Conservation (phyloP, 2,888 invertebrate genomes). For the Busseola fusca region DNA sequence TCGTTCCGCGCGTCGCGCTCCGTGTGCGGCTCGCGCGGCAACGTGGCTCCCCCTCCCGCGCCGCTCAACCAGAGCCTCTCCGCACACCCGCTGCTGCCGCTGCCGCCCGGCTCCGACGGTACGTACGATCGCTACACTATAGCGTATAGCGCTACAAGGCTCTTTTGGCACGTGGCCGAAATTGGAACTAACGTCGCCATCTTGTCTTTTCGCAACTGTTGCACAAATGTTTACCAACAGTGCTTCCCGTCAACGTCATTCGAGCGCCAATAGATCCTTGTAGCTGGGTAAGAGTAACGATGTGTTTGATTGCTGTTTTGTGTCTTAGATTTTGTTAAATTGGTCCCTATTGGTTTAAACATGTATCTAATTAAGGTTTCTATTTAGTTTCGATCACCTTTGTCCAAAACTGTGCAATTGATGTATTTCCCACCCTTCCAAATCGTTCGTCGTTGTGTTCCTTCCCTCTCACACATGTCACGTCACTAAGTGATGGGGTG, state of each 20-base stretch:
- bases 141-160: slow-evolving; percentile 3
- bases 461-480: not conserved
- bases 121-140: slow-evolving; percentile 69
- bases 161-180: slow-evolving; percentile 2
- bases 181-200: not conserved
- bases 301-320: slow-evolving; percentile 17
- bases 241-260: not conserved
- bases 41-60: slow-evolving; percentile 91
- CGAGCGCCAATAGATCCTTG: not conserved
- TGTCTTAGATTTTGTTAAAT: not conserved
- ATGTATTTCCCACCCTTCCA: slow-evolving; percentile 5
- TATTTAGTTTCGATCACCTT: not conserved
- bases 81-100: slow-evolving; percentile 97
- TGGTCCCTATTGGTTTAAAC: slow-evolving; percentile 9
- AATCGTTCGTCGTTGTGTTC: slow-evolving; percentile 37
- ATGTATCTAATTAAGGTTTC: not conserved
- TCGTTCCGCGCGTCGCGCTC: slow-evolving; percentile 96
- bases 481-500: slow-evolving; percentile 9
- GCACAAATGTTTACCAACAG: not conserved
- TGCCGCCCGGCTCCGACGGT: slow-evolving; percentile 92
- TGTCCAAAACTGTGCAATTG: not conserved
- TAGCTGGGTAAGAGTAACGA: slow-evolving; percentile 5
- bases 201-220: not conserved
- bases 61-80: slow-evolving; percentile 92
- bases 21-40: slow-evolving; percentile 93